Base-by-base conservation (phyloP, 2,113 vertebrate species). In the Tupaia chinensis region DNA sequence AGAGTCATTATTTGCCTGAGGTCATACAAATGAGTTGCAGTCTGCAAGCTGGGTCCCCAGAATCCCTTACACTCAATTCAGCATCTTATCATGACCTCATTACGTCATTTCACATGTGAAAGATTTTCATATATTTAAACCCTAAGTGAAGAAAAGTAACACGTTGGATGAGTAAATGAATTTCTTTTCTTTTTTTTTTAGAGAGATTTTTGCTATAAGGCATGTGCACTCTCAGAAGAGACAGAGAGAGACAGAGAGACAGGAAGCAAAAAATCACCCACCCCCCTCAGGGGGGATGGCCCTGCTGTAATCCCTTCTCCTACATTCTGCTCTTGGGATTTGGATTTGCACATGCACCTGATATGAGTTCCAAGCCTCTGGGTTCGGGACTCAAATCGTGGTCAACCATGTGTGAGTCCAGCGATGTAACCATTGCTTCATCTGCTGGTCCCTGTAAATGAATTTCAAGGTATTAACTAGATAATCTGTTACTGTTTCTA, bases 111-210 rank as follows among this genome's bases (percentile, higher is more conserved):
- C 54, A 72, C 20, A 68, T 10, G 29, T 20, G 12, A 79, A 89
- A n/a, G 9, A 81, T 60, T 91, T 74, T 77, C n/a, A 95, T 23
- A 17, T 12, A 70, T 56, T 93, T 92, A 92, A 93, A 53, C 14
- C 20, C 60, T 53, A 83, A 65, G 66, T 77, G 76, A 96, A 84
- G 29, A 76, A 63, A 70, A 94, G 65, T 34, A 25, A 54, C 53
- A 93, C 82, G 5, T 20, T 14, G 61, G 29, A 25, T 60, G 69
- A 32, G 66, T 60, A 82, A 90, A 70, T n/a, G 9, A 74, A 81
- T 91, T 73, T 63, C 54, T 44, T 44, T 44, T 44, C 44, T 44
- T 44, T 44, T 44, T 44, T 44, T 44, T 44, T 44, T 4, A 44
- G 44, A 44, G 44, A 44, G 44, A 44, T 44, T 44, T 44, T 44